Evolutionary conservation across 1,140 invertebrate genomes (phyloP).

Genomic region (Pogonognathellus flavescens): DNA sequence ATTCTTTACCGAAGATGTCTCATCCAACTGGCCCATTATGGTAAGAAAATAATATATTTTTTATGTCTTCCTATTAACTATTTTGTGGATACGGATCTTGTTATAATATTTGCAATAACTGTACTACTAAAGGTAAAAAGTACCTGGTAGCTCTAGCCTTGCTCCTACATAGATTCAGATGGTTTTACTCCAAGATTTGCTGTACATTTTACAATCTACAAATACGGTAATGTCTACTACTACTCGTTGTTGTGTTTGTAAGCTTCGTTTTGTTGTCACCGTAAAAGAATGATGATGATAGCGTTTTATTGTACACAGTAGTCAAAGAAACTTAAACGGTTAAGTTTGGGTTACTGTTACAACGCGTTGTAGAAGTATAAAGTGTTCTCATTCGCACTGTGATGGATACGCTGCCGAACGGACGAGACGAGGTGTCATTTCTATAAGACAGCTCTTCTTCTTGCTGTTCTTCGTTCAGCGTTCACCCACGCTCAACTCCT

Average conservation of each 20-base stretch:
- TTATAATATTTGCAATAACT: not conserved
- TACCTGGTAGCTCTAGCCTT: no score
- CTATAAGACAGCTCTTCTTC: not conserved
- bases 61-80: not conserved
- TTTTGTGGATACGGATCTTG: not conserved
- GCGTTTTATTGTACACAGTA: not conserved
- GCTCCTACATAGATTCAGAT: no score
- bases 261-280: no score
- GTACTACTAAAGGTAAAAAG: no score
- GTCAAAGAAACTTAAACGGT: constrained; percentile 28
- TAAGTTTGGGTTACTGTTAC: constrained; percentile 39
- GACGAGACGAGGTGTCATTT: not conserved
- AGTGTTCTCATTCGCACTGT: not conserved
- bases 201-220: no score
- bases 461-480: not conserved
- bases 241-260: no score
- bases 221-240: no score
- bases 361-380: not conserved
- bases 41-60: constrained; percentile 66
- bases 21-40: constrained; percentile 73
- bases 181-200: no score
- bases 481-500: no score
- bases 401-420: not conserved
- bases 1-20: constrained; percentile 72
- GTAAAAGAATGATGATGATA: not conserved